Base-by-base conservation (phyloP, 2,113 vertebrate genomes). In the Lates calcarifer region DNA sequence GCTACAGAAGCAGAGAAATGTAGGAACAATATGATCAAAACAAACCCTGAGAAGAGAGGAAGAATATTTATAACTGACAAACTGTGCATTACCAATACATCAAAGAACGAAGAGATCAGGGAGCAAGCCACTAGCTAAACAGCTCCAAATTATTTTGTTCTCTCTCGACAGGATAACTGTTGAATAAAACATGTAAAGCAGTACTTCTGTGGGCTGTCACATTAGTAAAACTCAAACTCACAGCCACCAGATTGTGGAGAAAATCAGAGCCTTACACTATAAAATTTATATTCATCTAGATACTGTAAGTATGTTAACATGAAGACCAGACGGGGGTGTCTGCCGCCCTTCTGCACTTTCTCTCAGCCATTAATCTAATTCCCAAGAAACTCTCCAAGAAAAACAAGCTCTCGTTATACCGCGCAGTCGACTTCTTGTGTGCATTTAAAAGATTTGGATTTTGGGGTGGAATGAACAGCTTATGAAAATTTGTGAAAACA, bases 401-500 rank as follows among this genome's bases (percentile, higher is more conserved):
- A 78, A 85, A 53, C 57, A n/a, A 10, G 56, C 24, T 31, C 13
- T 24, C 51, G 45, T 78, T 10, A 18, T 26, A 41, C 33, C 11
- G 37, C 2, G 1, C 26, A 74, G 45, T 45, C 1, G 4, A 39
- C 33, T 7, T 62, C 37, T 29, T 69, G 43, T 81, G 57, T 57
- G 0, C 5, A 20, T 10, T 51, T 58, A 7, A 71, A 43, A 24
- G 29, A 43, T 53, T 55, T 26, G 51, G 1, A 20, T 26, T 66
- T 66, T 17, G 6, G 20, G 22, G 7, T 26, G 61, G 55, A 67
- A 84, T 55, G 29, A 68, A 37, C 41, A 66, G 69, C 58, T 79
- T 26, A 22, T 58, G 57, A 47, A 60, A 58, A 82, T 31, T 35
- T 61, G 28, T 49, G 64, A 69, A 70, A 79, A 82, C 22, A 68